Evolutionary conservation across 2,113 vertebrate species (phyloP).

Genomic region (Orthonyx spaldingii): DNA sequence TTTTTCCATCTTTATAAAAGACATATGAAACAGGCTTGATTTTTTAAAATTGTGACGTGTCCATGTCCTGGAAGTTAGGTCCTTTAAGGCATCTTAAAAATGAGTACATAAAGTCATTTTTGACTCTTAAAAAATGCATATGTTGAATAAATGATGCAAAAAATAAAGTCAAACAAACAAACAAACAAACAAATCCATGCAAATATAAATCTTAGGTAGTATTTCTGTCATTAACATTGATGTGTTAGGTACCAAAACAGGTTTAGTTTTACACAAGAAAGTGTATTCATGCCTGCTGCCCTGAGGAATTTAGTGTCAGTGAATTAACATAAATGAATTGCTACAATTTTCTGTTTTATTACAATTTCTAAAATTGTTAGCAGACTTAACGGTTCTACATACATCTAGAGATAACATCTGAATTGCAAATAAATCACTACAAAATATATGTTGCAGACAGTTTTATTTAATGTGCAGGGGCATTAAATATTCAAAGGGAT

Average conservation of each 20-base stretch:
- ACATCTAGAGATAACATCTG: conserved; percentile 5
- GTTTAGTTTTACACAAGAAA: neutral
- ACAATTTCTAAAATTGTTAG: conserved; percentile 21
- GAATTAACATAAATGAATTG: conserved; percentile 20
- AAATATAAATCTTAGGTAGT: neutral
- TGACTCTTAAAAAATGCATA: neutral
- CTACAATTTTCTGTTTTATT: conserved; percentile 12
- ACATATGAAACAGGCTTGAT: neutral
- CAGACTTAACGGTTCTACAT: neutral
- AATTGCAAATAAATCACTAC: conserved; percentile 41
- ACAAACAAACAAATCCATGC: neutral
- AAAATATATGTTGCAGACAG: neutral
- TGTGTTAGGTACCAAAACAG: neutral
- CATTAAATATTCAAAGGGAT: neutral
- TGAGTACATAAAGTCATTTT: neutral
- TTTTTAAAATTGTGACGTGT: neutral
- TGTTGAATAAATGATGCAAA: neutral
- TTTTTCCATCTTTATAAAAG: neutral
- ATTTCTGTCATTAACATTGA: neutral
- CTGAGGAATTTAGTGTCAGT: neutral
- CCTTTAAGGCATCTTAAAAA: neutral
- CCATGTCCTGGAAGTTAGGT: neutral
- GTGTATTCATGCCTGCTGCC: neutral
- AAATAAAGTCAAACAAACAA: neutral
- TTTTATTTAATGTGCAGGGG: neutral